phyloP scores from a whole-genome alignment of 92 coral and sea anemone species.

The Virgularia gustaviana region DNA sequence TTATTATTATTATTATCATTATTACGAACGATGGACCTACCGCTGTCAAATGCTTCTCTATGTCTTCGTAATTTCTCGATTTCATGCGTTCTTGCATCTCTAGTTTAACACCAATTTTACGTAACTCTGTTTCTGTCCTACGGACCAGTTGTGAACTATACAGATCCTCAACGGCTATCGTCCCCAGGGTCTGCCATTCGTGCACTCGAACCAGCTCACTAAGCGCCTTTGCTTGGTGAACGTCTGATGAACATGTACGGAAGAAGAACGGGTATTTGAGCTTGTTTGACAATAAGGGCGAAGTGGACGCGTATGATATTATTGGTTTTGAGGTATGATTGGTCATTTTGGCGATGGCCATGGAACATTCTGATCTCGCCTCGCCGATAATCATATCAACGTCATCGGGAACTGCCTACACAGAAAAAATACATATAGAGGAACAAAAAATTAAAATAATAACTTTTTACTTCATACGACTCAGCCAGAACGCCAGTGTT shows the following conservation, averaged over 20 bases:
- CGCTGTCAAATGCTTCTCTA: conserved; percentile 15
- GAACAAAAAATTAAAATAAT: not conserved
- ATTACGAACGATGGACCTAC: not conserved
- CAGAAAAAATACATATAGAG: not conserved
- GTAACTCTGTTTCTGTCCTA: conserved; percentile 25
- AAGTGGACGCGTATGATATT: conserved; percentile 94
- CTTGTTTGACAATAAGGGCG: conserved; percentile 76
- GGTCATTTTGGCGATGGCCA: conserved; percentile 83
- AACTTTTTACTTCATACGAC: not conserved
- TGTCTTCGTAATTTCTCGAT: conserved; percentile 21
- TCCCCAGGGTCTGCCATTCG: conserved; percentile 75
- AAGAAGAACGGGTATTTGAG: conserved; percentile 77
- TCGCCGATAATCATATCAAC: conserved; percentile 88
- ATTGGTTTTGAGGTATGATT: conserved; percentile 74
- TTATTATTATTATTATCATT: not conserved
- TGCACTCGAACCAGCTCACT: conserved; percentile 69
- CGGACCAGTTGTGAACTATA: conserved; percentile 81
- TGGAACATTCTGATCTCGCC: conserved; percentile 89
- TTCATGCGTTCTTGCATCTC: conserved; percentile 20
- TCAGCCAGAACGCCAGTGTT: not conserved
- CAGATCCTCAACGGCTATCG: conserved; percentile 76
- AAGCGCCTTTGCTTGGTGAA: conserved; percentile 76
- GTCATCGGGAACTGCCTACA: conserved; percentile 75
- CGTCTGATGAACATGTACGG: conserved; percentile 91
- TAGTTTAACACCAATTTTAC: not conserved